These are phyloP conservation scores for Unio delphinus DNA, from an alignment of 2,888 invertebrate genomes.

Conservation along the genomic window DNA sequence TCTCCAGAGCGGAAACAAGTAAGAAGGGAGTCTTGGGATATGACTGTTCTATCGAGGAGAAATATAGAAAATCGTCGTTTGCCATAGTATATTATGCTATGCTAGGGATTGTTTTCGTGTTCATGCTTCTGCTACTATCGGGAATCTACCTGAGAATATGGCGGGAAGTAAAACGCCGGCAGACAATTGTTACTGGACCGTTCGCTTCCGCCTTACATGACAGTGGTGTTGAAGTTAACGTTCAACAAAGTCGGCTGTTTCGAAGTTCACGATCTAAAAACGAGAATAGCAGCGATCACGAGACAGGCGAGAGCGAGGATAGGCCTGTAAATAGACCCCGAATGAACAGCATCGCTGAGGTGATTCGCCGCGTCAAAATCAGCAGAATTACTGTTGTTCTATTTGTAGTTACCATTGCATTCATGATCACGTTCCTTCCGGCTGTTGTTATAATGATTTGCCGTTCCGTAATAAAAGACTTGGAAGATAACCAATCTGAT, in stretches of 20 bases:
- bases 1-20: slow-evolving; percentile 1
- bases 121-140: slow-evolving; percentile 10
- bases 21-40: slow-evolving; percentile 8
- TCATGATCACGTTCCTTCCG: slow-evolving; percentile 19
- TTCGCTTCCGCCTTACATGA: too few species aligned
- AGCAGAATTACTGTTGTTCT: slow-evolving; percentile 22
- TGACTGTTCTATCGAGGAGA: slow-evolving; percentile 21
- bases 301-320: too few species aligned
- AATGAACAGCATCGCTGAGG: slow-evolving; percentile 7
- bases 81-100: slow-evolving; percentile 11
- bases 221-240: too few species aligned
- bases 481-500: slow-evolving; percentile 3
- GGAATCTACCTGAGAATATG: slow-evolving; percentile 19
- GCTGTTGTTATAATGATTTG: slow-evolving; percentile 13
- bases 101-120: slow-evolving; percentile 8
- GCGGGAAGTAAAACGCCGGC: slow-evolving; percentile 15
- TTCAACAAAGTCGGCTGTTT: too few species aligned
- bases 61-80: slow-evolving; percentile 12
- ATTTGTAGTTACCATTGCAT: slow-evolving; percentile 19
- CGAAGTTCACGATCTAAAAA: too few species aligned
- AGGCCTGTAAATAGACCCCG: slow-evolving; percentile 1
- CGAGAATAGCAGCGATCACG: too few species aligned
- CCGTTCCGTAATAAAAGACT: slow-evolving; percentile 8
- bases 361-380: slow-evolving; percentile 6
- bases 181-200: slow-evolving; percentile 9